Percentiles rank a stretch among this genome's conserved stretches.
phyloP scores from a whole-genome alignment of 1,140 invertebrate genomes.

The Bombus polaris region DNA sequence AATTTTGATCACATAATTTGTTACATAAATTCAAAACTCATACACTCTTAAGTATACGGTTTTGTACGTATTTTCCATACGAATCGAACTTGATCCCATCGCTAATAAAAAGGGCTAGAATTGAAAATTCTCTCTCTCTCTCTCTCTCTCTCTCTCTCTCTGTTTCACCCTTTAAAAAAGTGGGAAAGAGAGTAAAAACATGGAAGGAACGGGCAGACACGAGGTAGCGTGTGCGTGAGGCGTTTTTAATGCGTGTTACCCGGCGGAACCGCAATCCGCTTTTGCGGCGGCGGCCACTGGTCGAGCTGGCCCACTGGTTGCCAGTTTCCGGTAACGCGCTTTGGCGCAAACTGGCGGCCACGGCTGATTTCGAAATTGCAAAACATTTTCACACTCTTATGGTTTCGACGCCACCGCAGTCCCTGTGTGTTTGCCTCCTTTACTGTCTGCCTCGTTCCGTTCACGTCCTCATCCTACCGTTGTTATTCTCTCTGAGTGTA shows the following conservation, averaged over 20 bases:
- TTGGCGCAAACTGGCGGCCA: slow-evolving; percentile 71
- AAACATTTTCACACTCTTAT: slow-evolving; percentile 82
- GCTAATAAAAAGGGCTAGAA: neutral
- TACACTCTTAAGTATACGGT: neutral
- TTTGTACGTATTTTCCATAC: neutral
- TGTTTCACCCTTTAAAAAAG: slow-evolving; percentile 14
- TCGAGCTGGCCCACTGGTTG: slow-evolving; percentile 68
- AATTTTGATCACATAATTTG: too few species aligned
- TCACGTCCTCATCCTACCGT: neutral
- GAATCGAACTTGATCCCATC: neutral
- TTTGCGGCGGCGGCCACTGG: slow-evolving; percentile 74
- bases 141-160: neutral
- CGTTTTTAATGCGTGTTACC: slow-evolving; percentile 70
- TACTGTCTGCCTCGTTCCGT: neutral
- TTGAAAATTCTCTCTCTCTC: neutral
- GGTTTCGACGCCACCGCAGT: slow-evolving; percentile 68
- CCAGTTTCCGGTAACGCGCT: slow-evolving; percentile 78
- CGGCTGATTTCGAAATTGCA: slow-evolving; percentile 81
- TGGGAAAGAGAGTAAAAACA: slow-evolving; percentile 13
- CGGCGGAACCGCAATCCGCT: slow-evolving; percentile 74
- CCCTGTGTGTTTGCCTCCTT: slow-evolving; percentile 17
- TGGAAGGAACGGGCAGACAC: neutral
- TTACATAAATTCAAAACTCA: too few species aligned
- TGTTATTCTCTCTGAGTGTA: neutral
- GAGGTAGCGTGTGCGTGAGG: slow-evolving; percentile 45